Base-by-base conservation (phyloP, 2,888 invertebrate genomes). In the Glyphotaelius pellucidus region DNA sequence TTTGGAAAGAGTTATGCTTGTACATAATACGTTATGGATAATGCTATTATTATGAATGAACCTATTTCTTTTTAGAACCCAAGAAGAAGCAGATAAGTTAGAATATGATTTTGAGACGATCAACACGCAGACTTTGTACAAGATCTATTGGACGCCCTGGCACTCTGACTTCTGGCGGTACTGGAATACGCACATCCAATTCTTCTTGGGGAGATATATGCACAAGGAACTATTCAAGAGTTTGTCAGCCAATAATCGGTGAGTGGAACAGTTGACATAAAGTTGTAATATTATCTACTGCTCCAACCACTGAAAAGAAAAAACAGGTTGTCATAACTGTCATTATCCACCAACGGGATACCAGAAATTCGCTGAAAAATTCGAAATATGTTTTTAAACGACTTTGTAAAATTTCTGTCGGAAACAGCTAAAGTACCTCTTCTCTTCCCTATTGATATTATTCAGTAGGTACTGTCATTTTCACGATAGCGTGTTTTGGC, bases 131-230 rank as follows among this genome's bases (percentile, higher is more conserved):
- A 97, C 98, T 94, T 97, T 97, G 3, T 96, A 96, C 94, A 97
- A 96, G 84, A 96, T 98, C 80, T 98, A 99, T 94, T 96, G 97
- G 93, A 97, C 97, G 93, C 96, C 97, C 52, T 98, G 98, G 12
- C 97, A 98, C 93, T 96, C 98, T 80, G 97, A 97, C 92, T 98
- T 97, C 7, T 97, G 99, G 97, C 97, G 98, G 94, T 96, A 97
- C 93, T 99, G 99, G 99, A 99, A 99, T 94, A 97, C 97, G 94
- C 98, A 98, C 86, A 97, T 98, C 0, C 99, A 99, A 94, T 98
- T 98, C 94, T 99, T 98, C 98, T 96, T 99, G 94, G 98, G 98
- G 1, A 96, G 97, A 5, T 97, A 97, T 95, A 96, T 99, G 15
- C 98, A 99, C 94, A 98, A 97, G 94, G 95, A 97, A 94, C 97